Percentiles rank a stretch among this genome's conserved stretches.
Evolutionary conservation across 2,888 invertebrate genomes (phyloP).

Genomic region (Unio pictorum): DNA sequence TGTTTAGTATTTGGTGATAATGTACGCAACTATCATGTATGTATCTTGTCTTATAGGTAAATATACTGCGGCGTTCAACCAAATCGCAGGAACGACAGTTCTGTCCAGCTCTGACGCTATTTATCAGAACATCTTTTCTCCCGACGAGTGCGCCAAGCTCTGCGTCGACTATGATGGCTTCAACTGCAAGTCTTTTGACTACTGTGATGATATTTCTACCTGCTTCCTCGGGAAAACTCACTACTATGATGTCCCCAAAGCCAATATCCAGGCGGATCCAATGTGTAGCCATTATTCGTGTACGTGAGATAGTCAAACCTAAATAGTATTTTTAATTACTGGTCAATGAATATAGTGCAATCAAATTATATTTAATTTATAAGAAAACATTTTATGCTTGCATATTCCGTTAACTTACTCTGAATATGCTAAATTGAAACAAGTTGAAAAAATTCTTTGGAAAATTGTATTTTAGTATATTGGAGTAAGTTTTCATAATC

Average conservation of each 20-base stretch:
- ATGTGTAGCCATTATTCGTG: slow-evolving; percentile 57
- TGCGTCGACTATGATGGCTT: slow-evolving; percentile 53
- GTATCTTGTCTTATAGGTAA: slow-evolving; percentile 31
- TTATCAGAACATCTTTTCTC: slow-evolving; percentile 50
- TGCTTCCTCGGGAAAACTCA: slow-evolving; percentile 55
- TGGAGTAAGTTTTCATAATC: no score
- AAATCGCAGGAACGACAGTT: slow-evolving; percentile 44
- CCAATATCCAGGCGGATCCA: slow-evolving; percentile 39
- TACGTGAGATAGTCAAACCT: slow-evolving; percentile 25
- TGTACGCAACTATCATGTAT: not conserved
- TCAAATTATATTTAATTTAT: no score
- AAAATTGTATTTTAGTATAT: no score
- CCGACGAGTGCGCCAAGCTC: slow-evolving; percentile 54
- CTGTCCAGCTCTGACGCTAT: slow-evolving; percentile 46
- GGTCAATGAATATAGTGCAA: no score
- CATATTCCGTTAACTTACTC: no score
- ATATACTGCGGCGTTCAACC: slow-evolving; percentile 44
- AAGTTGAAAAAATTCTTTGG: no score
- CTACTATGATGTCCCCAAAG: slow-evolving; percentile 46
- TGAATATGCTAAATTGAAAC: no score
- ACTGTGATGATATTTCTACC: slow-evolving; percentile 47
- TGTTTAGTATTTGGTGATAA: no score
- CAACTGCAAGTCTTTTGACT: slow-evolving; percentile 59
- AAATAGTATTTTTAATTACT: not conserved
- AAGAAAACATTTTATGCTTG: no score